A percentile compares a stretch with the other conserved stretches of the same genome.
These are phyloP conservation scores for Eristalis pertinax DNA, from an alignment of 2,888 invertebrate genomes.

Conservation along the genomic window DNA sequence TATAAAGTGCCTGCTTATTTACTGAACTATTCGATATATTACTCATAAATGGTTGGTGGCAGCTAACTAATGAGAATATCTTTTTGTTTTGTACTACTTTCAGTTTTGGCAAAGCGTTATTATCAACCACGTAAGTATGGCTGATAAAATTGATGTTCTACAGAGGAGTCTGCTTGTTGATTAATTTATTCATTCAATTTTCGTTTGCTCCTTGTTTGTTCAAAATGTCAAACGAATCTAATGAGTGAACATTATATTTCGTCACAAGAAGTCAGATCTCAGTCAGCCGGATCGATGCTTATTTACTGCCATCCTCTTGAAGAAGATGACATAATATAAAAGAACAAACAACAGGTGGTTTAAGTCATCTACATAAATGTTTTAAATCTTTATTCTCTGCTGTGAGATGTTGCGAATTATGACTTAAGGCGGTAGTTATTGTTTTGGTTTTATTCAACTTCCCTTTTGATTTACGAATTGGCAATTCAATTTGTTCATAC, in stretches of 20 bases:
- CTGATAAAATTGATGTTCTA: neutral
- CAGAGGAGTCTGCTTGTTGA: neutral
- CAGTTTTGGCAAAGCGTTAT: constrained; percentile 65
- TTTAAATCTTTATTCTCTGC: too few relatives aligned
- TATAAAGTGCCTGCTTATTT: neutral
- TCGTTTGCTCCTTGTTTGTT: constrained; percentile 15
- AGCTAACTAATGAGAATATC: constrained; percentile 19
- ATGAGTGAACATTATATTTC: neutral
- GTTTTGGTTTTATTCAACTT: too few relatives aligned
- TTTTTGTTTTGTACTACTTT: constrained; percentile 62
- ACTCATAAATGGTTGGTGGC: neutral
- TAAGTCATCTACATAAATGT: too few relatives aligned
- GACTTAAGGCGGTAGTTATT: too few relatives aligned
- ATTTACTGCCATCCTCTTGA: too few relatives aligned
- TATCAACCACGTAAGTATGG: constrained; percentile 65
- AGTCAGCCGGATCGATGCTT: neutral
- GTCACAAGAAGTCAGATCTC: neutral
- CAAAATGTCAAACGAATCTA: neutral
- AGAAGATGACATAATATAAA: too few relatives aligned
- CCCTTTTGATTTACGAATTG: too few relatives aligned
- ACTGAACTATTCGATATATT: neutral
- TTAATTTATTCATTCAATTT: constrained; percentile 9
- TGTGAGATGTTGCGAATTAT: too few relatives aligned
- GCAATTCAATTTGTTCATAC: too few relatives aligned
- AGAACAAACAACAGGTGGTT: too few relatives aligned